Percentiles rank a stretch among this genome's conserved stretches.
Conservation (phyloP, 2,888 invertebrate genomes). For the Stomorhina lunata region DNA sequence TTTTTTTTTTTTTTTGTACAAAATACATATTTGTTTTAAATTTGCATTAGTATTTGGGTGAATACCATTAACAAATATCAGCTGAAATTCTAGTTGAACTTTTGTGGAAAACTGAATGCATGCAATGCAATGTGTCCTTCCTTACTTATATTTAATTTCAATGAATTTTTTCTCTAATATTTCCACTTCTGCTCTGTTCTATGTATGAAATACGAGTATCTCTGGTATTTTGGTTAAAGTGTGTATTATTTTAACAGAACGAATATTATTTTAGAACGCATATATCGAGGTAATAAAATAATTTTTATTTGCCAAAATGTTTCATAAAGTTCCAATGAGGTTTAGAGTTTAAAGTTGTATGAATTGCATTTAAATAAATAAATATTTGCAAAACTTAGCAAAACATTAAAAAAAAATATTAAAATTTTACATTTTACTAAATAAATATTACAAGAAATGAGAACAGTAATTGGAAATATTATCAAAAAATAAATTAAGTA, state of each 20-base stretch:
- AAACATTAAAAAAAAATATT: too few species aligned
- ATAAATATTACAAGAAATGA: not conserved
- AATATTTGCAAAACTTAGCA: not conserved
- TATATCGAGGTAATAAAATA: not conserved
- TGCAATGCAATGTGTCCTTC: too few species aligned
- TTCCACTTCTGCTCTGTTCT: not conserved
- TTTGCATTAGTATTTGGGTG: slow-evolving; percentile 49
- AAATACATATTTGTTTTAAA: slow-evolving; percentile 55
- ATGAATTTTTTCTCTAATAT: not conserved
- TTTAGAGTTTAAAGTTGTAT: not conserved
- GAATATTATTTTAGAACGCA: slow-evolving; percentile 33
- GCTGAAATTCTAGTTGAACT: slow-evolving; percentile 24
- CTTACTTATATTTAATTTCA: not conserved
- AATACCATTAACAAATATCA: slow-evolving; percentile 40
- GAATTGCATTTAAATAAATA: not conserved
- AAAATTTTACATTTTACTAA: not conserved
- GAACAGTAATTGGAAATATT: too few species aligned
- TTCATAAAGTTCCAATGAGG: not conserved
- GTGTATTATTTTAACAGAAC: slow-evolving; percentile 18
- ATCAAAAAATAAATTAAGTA: too few species aligned
- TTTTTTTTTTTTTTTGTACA: not conserved
- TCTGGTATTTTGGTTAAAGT: too few species aligned
- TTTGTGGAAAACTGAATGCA: not conserved
- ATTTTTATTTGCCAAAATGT: not conserved
- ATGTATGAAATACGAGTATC: too few species aligned